Base-by-base conservation (phyloP, 1,140 invertebrate genomes). In the Adoxophyes honmai region DNA sequence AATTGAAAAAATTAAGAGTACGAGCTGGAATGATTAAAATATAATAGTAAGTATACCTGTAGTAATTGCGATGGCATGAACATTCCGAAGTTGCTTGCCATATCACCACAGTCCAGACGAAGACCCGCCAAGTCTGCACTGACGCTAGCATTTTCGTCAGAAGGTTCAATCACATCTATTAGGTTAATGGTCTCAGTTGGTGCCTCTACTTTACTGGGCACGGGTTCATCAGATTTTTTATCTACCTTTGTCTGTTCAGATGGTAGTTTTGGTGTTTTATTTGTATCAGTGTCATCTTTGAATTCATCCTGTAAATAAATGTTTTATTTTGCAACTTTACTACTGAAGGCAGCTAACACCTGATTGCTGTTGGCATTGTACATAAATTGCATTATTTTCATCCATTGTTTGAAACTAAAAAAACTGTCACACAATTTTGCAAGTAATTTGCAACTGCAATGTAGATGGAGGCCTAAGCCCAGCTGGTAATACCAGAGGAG, bases 61-160 rank as follows among this genome's bases (percentile, higher is more conserved):
- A 90, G 59, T 34, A 90, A 59, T 58, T 90, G 87, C 4, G 89
- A 89, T 10, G 89, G 89, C 80, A 90, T 81, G 62, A 89, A 89
- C 18, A 80, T 73, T 44, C 77, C 82, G 66, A 88, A 78, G 56
- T 81, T 68, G 18, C 72, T 65, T 14, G 77, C 77, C n/a, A 70
- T 37, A 55, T 82, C 73, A 28, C 72, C 75, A 61, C 75, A 77
- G 33, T 86, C 78, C 16, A 90, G 57, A 18, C 67, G 68, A 16
- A 89, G 58, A 1, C 88, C 89, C 15, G 78, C 82, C 21, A 90
- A 72, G 62, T 90, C 88, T 11, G 74, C 72, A 59, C 66, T 75
- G 3, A 81, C 60, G 4, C 65, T 52, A 13, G 63, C 54, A 36
- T n/a, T 55, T 33, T 73, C 69, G 11, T 35, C 35, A n/a, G 11